Conservation (phyloP, 2,888 invertebrate genomes). For the Pedicia rivosa region DNA sequence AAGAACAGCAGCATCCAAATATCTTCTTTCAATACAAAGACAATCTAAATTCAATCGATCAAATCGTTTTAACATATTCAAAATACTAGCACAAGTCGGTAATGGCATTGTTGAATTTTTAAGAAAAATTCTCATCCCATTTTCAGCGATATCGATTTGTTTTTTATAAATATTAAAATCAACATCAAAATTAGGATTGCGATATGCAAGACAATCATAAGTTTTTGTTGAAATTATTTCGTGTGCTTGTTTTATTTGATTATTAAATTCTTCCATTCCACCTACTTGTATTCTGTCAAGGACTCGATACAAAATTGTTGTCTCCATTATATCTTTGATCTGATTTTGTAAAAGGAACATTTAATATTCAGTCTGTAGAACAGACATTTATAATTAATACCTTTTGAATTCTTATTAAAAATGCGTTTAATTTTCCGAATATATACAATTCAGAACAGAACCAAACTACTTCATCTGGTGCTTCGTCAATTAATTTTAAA, state of each 20-base stretch:
- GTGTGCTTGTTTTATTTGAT: slow-evolving; percentile 48
- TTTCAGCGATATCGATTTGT: slow-evolving; percentile 49
- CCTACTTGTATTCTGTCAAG: slow-evolving; percentile 64
- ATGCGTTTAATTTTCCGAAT: slow-evolving; percentile 76
- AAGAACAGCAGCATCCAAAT: slow-evolving; percentile 48
- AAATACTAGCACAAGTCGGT: slow-evolving; percentile 32
- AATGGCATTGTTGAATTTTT: slow-evolving; percentile 34
- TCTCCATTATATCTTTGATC: slow-evolving; percentile 60
- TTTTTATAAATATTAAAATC: slow-evolving; percentile 60
- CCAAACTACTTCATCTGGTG: slow-evolving; percentile 54
- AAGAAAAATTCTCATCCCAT: slow-evolving; percentile 55
- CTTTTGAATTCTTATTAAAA: too few relatives aligned
- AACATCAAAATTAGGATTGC: slow-evolving; percentile 54
- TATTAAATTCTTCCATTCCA: slow-evolving; percentile 57
- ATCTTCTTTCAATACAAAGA: slow-evolving; percentile 56
- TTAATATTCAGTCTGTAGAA: too few relatives aligned
- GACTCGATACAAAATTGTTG: slow-evolving; percentile 53
- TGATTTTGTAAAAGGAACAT: slow-evolving; percentile 27
- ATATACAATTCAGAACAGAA: slow-evolving; percentile 79
- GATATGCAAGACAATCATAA: slow-evolving; percentile 68
- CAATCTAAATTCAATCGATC: slow-evolving; percentile 55
- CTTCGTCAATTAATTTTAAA: slow-evolving; percentile 50
- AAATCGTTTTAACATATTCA: slow-evolving; percentile 41
- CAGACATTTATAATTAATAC: too few relatives aligned
- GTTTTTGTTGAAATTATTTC: slow-evolving; percentile 49